Evolutionary conservation across 2,888 invertebrate genomes (phyloP), one percentile per base, ranked within the genome.

Genomic region (Heliothis peltigera): DNA sequence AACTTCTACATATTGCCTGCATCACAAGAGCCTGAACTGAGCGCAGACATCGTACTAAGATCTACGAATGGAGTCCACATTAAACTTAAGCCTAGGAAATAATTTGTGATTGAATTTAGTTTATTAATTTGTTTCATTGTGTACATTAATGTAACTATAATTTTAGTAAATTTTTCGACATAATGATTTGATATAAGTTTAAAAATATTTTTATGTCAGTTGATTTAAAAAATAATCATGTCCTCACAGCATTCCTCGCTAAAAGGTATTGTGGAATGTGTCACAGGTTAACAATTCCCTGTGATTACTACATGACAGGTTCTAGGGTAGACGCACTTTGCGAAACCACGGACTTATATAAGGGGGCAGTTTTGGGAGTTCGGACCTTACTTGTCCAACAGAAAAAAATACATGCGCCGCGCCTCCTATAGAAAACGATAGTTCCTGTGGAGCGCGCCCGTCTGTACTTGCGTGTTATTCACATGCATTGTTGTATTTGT

Each of bases 31-130:
- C 90, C 93, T 0, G 71, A 87, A 39, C 58, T 95, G 7, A 84
- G 87, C 0, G 76, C 91, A 0, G 92, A 93, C 15, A 76, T 92
- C 0, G 91, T 95, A 0, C 73, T 95, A 0, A 91, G 92, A 75
- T 94, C 95, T 0, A n/a, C 79, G 56, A 78, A 67, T 15, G 78
- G 80, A 51, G 78, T 95, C 0, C 73, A 86, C 54, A 72, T 95
- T 35, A 87, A 88, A 54, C 69, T 92, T 53, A 73, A 82, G 22
- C 81, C 86, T 48, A 82, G 77, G 54, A 44, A 55, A 12, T 80
- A 66, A 65, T 58, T 49, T 47, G 25, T 51, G 51, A 52, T 39
- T 28, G 2, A 21, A 21, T 8, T 12, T 46, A 19, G n/a, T n/a
- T n/a, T n/a, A 5, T 18, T 25, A 32, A 19, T 28, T 35, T 39